Evolutionary conservation across 2,888 invertebrate species (phyloP), one percentile per base, ranked within the genome.

Genomic region (Syrphus vitripennis): DNA sequence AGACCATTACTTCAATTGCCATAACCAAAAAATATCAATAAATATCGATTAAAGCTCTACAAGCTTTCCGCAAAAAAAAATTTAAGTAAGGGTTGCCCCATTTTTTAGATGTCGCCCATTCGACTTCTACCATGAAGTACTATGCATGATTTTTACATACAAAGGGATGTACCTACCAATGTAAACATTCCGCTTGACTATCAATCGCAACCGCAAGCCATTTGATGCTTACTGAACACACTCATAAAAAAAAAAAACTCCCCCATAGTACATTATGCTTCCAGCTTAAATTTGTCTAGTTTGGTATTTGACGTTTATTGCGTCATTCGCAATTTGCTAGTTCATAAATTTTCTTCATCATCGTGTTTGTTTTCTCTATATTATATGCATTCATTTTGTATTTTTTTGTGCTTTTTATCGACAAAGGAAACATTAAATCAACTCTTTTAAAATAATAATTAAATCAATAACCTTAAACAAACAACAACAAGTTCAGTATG

Each of bases 351-450:
- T 86, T 69, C 65, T 81, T 24, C 67, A 50, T 50, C 75, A 67
- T 70, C 71, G 77, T 77, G 83, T 82, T 86, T 86, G 86, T 86
- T 81, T 84, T 86, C 74, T 86, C 86, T 82, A 82, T 86, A n/a
- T n/a, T n/a, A 82, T 72, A 74, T 82, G 77, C 61, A 71, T 81
- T 61, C 69, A 77, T 86, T 82, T 80, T 72, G 53, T 81, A 57
- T 69, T 79, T 75, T 83, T 74, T 61, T 61, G n/a, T 26, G 48
- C 61, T 70, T 83, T 79, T 63, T 63, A 26, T 80, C 69, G 29
- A 83, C 57, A 78, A 69, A 74, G 50, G 48, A 65, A 50, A 50
- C 29, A 24, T 16, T 21, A 31, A 69, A 61, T 81, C 55, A 71
- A 45, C 29, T 67, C 14, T 50, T 21, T 50, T 24, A 24, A 76